Evolutionary conservation across 2,888 invertebrate genomes (phyloP).

Genomic region (Andrena flavipes): DNA sequence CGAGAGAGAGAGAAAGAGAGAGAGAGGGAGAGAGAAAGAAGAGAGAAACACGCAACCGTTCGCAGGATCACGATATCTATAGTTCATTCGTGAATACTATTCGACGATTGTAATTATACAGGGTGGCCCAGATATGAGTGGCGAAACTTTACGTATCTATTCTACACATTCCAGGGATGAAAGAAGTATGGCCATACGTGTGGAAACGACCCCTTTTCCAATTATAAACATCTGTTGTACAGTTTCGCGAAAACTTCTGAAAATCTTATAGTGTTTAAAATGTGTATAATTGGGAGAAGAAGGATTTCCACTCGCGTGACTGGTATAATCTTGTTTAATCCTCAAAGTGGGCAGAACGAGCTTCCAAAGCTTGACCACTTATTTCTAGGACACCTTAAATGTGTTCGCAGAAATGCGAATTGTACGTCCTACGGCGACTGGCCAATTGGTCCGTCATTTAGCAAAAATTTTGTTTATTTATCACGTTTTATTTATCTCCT

Average conservation of each 20-base stretch:
- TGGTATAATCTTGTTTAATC: not conserved
- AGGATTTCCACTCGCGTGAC: not conserved
- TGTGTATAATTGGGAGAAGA: not conserved
- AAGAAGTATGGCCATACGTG: not conserved
- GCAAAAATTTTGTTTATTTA: constrained; percentile 67
- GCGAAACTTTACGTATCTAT: not conserved
- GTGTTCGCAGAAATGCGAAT: constrained; percentile 28
- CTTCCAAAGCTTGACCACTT: not conserved
- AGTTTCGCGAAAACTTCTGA: not conserved
- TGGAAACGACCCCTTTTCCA: not conserved
- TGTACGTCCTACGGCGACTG: constrained; percentile 36
- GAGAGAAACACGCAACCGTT: constrained; percentile 25
- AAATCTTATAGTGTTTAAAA: not conserved
- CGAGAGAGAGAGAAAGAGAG: constrained; percentile 20
- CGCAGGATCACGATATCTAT: constrained; percentile 33
- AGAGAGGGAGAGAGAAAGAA: not conserved
- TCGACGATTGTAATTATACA: constrained; percentile 55
- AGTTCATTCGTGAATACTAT: constrained; percentile 37
- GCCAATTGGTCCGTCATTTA: constrained; percentile 37
- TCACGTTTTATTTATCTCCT: constrained; percentile 68
- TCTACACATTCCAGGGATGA: not conserved
- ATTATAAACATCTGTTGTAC: too few species aligned
- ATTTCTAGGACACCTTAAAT: not conserved
- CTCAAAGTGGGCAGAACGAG: not conserved
- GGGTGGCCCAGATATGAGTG: not conserved